These are phyloP conservation scores for Poecilia wingei DNA, from an alignment of 2,797 vertebrate species.

Conservation along the genomic window DNA sequence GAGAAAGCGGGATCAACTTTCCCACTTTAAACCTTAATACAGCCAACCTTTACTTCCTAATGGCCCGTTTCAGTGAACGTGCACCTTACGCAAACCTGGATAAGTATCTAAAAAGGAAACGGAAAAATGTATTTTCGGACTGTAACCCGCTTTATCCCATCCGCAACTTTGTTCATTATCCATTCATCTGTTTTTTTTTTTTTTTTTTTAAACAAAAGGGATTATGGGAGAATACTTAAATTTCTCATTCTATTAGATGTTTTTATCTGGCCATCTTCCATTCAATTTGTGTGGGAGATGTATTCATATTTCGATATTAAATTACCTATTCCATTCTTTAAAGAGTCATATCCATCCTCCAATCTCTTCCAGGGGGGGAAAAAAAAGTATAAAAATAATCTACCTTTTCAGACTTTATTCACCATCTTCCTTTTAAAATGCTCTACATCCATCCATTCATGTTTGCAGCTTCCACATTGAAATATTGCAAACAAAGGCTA, in stretches of 20 bases:
- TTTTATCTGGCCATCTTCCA: neutral
- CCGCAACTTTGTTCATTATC: no score
- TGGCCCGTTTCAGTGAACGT: neutral
- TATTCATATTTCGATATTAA: neutral
- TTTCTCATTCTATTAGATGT: neutral
- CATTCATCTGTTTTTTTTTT: no score
- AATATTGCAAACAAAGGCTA: neutral
- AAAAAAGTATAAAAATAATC: neutral
- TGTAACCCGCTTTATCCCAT: neutral
- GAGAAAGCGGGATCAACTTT: neutral
- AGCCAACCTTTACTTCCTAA: neutral
- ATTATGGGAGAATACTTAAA: neutral
- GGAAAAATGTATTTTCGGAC: neutral
- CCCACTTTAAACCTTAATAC: neutral
- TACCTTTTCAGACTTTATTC: neutral
- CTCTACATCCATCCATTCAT: neutral
- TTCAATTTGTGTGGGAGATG: neutral
- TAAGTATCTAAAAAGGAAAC: neutral
- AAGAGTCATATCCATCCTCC: neutral
- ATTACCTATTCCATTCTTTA: neutral
- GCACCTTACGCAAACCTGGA: neutral
- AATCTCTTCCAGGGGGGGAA: neutral
- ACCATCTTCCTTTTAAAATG: neutral
- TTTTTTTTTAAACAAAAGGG: neutral
- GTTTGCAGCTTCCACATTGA: neutral